Percentiles rank a stretch among this genome's conserved stretches.
Evolutionary conservation across 2,113 vertebrate species (phyloP).

Genomic region (Zeus faber): DNA sequence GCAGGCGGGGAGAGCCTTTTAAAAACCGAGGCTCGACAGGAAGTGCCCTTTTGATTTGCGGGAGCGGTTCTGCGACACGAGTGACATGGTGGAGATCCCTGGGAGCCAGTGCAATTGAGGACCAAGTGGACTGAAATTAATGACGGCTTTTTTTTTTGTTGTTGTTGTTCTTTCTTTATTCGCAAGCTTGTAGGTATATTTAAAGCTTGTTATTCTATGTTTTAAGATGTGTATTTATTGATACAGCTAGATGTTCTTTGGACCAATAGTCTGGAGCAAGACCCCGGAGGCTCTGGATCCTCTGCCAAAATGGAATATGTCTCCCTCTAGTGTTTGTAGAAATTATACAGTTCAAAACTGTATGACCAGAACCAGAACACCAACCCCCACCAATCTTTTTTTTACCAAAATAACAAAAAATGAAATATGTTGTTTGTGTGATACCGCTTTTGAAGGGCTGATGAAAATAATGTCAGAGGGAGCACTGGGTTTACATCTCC

Average conservation of each 20-base stretch:
- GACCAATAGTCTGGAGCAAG: constrained; percentile 34
- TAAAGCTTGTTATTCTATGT: constrained; percentile 48
- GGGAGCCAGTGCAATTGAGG: constrained; percentile 72
- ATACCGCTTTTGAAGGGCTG: neutral
- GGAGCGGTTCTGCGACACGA: constrained; percentile 50
- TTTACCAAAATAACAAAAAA: no score
- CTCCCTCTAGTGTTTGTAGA: constrained; percentile 61
- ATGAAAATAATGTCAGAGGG: neutral
- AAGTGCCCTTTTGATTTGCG: constrained; percentile 52
- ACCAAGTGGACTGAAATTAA: constrained; percentile 54
- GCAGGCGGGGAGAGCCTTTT: constrained; percentile 42
- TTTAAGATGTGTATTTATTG: constrained; percentile 66
- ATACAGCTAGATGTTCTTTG: constrained; percentile 46
- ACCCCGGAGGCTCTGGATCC: constrained; percentile 26
- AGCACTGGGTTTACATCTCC: constrained; percentile 1
- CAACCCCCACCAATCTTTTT: no score
- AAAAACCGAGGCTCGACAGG: constrained; percentile 47
- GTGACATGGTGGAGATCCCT: constrained; percentile 55
- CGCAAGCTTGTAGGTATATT: constrained; percentile 56
- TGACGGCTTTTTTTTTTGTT: constrained; percentile 16
- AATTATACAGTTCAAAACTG: neutral
- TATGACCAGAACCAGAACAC: no score
- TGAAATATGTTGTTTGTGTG: no score
- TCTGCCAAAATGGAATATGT: constrained; percentile 47
- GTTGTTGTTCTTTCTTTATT: constrained; percentile 46